Conservation (phyloP, 2,888 invertebrate species). For the Drosophila anomelani region DNA sequence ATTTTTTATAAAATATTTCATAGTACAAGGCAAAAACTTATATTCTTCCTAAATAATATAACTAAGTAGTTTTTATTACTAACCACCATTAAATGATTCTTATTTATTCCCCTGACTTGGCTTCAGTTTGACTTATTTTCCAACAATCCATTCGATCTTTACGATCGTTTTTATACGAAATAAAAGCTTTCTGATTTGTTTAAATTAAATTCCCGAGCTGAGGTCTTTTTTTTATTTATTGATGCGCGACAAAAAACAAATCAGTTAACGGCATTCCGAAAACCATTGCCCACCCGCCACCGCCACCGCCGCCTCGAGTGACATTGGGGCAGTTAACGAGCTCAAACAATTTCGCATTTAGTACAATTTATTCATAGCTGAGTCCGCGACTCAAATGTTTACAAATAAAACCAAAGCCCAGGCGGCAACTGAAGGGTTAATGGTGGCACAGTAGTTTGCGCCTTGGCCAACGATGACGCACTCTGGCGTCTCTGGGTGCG, state of each 20-base stretch:
- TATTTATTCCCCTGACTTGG: background rate
- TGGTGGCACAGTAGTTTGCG: slow-evolving; percentile 11
- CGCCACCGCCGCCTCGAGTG: background rate
- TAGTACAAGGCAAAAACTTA: no score
- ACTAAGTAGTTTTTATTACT: background rate
- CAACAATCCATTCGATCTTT: background rate
- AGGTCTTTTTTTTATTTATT: slow-evolving; percentile 32
- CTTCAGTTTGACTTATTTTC: background rate
- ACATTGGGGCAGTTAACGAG: slow-evolving; percentile 41
- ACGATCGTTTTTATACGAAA: background rate
- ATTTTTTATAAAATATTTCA: background rate
- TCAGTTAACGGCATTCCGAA: slow-evolving; percentile 33
- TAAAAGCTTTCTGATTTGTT: slow-evolving; percentile 9
- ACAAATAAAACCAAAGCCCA: slow-evolving; percentile 25
- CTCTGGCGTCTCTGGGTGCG: slow-evolving; percentile 22
- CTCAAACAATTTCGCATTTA: slow-evolving; percentile 54
- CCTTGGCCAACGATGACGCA: slow-evolving; percentile 39
- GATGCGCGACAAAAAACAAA: slow-evolving; percentile 48
- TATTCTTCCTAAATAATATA: no score
- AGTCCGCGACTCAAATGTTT: slow-evolving; percentile 40
- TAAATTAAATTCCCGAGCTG: background rate
- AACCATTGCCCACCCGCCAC: background rate
- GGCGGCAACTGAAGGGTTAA: slow-evolving; percentile 36
- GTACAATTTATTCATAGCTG: slow-evolving; percentile 43
- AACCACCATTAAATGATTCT: background rate